Evolutionary conservation across 92 coral and sea anemone species (phyloP), one percentile per base, ranked within the genome.

Genomic region (Meandrina meandrites): DNA sequence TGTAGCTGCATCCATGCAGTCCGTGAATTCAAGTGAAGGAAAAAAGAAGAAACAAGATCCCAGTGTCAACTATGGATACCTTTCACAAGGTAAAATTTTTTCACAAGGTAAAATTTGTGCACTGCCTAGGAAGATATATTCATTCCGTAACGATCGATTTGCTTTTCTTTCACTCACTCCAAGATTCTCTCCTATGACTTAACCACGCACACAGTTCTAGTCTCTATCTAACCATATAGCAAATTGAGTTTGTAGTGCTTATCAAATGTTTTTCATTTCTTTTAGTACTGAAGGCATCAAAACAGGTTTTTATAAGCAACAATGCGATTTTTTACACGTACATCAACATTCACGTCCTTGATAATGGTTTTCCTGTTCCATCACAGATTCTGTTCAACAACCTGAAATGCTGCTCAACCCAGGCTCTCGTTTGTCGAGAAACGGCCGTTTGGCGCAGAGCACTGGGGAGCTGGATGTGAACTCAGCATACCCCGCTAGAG

Each of bases 321-420:
- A 40, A 40, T 2, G 6, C 3, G 3, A 2, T 2, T 40, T 40
- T 40, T 40, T 40, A 40, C 45, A 40, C 3, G 45, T 40, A 6
- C 45, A 40, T 40, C 45, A 2, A 2, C 6, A 6, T 40, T 40
- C 6, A 40, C 45, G 2, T 40, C 6, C 45, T 40, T 40, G 45
- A 40, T 48, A 48, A 48, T 48, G 1, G 53, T 48, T 48, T 7
- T 1, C 13, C 53, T 48, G 4, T 7, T 1, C 13, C 53, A 48
- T 48, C 53, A 48, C 73, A 94, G 98, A 93, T 66, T 94, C 98
- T 58, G 85, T 94, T 81, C 98, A 79, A 35, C 89, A 89, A 47
- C 91, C 90, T 36, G 98, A 94, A 83, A 81, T 93, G 93, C 89
- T 94, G 27, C 88, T 94, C 32, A 92, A 94, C 72, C 98, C 98